A percentile compares a stretch with the other conserved stretches of the same genome.
Evolutionary conservation across 2,888 invertebrate species (phyloP).

Genomic region (Dorcus hopei): DNA sequence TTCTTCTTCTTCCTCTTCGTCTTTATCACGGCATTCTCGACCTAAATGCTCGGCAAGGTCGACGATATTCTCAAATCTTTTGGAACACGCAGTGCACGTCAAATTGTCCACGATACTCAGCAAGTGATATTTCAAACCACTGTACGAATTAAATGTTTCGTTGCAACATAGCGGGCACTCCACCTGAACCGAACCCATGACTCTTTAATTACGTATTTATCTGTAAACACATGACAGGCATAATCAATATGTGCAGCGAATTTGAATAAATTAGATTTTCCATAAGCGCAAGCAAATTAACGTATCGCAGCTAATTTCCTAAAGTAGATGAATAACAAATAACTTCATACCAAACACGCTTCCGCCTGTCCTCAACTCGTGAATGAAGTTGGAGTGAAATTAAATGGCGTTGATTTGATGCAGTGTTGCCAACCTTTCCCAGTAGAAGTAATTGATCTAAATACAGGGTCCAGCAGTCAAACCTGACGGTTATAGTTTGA

Average conservation of each 20-base stretch:
- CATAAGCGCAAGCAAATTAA: not conserved
- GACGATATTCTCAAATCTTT: slow-evolving; percentile 53
- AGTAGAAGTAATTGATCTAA: too few relatives aligned
- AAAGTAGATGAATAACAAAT: slow-evolving; percentile 32
- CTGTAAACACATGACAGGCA: not conserved
- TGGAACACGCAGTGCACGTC: slow-evolving; percentile 59
- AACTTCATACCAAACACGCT: slow-evolving; percentile 40
- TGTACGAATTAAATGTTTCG: slow-evolving; percentile 57
- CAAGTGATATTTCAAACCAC: slow-evolving; percentile 53
- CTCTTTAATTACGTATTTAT: not conserved
- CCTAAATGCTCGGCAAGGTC: slow-evolving; percentile 58
- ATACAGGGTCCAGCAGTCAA: too few relatives aligned
- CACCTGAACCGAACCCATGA: not conserved
- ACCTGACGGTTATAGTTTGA: too few relatives aligned
- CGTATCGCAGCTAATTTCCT: slow-evolving; percentile 37
- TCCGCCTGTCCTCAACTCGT: slow-evolving; percentile 14
- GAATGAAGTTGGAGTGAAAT: slow-evolving; percentile 28
- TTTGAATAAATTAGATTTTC: not conserved
- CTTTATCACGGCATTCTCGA: slow-evolving; percentile 28
- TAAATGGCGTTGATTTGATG: slow-evolving; percentile 24
- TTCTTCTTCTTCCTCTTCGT: slow-evolving; percentile 28
- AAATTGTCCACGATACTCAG: slow-evolving; percentile 58
- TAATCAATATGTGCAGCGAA: not conserved
- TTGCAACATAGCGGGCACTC: slow-evolving; percentile 65
- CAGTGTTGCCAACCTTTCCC: not conserved